These are phyloP conservation scores for Ganaspis sp. DNA, from an alignment of 1,140 invertebrate species.

Conservation along the genomic window DNA sequence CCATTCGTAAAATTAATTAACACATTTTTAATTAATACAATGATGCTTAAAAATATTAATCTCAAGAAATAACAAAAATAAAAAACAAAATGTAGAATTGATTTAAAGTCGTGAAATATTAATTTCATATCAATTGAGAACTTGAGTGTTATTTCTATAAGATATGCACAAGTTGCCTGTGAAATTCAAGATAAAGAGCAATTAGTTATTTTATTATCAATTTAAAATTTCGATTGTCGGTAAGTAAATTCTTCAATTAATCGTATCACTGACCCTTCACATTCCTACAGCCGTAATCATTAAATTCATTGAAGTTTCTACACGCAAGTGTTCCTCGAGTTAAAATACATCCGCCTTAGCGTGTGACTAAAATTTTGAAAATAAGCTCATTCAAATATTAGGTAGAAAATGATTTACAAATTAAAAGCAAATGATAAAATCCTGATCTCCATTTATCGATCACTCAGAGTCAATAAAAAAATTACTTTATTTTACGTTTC, in stretches of 20 bases:
- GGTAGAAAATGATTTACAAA: not conserved
- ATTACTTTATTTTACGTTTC: too few relatives aligned
- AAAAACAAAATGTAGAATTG: too few relatives aligned
- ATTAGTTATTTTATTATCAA: conserved; percentile 1
- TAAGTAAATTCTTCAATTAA: conserved; percentile 16
- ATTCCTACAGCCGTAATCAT: conserved; percentile 16
- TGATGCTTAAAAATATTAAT: too few relatives aligned
- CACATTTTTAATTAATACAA: too few relatives aligned
- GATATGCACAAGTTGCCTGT: not conserved
- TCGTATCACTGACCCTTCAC: conserved; percentile 23
- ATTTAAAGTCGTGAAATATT: too few relatives aligned
- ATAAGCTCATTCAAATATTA: not conserved
- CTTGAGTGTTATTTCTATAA: not conserved
- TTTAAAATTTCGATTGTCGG: conserved; percentile 22
- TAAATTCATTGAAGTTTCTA: conserved; percentile 13
- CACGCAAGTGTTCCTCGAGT: conserved; percentile 1
- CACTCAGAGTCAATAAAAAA: too few relatives aligned
- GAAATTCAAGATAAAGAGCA: not conserved
- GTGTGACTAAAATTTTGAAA: conserved; percentile 14
- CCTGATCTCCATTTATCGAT: too few relatives aligned
- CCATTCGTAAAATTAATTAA: too few relatives aligned
- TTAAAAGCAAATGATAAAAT: too few relatives aligned
- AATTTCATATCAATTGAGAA: too few relatives aligned
- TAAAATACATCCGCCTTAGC: conserved; percentile 16
- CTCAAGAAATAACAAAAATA: too few relatives aligned